phyloP scores from a whole-genome alignment of 2,113 vertebrate genomes.

The Anolis sagrei region DNA sequence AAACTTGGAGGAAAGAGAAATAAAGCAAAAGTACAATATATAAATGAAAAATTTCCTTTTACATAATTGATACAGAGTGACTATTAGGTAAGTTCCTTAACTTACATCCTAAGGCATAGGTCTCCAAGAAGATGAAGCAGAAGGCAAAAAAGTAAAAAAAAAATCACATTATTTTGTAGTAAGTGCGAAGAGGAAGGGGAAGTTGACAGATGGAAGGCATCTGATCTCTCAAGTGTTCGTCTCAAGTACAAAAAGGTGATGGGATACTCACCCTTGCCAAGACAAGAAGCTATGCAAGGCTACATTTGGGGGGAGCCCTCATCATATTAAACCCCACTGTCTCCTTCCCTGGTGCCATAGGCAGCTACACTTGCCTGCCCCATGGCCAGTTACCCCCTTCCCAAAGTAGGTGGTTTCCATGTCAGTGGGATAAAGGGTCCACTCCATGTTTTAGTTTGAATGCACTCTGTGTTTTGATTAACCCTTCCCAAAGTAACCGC shows the following conservation, averaged over 20 bases:
- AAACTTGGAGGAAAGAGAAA: slow-evolving; percentile 16
- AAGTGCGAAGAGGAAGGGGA: not conserved
- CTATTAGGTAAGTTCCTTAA: slow-evolving; percentile 20
- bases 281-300: not conserved
- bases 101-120: not conserved
- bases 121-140: not conserved
- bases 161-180: not conserved
- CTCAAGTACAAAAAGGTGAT: not conserved
- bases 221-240: not conserved
- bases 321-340: not conserved
- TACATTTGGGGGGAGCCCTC: too few relatives aligned
- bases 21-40: not conserved
- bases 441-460: too few relatives aligned
- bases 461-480: too few relatives aligned
- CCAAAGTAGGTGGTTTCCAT: too few relatives aligned
- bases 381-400: not conserved
- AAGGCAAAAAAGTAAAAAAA: not conserved
- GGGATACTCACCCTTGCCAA: not conserved
- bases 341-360: not conserved
- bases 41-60: slow-evolving; percentile 2
- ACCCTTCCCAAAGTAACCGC: not conserved
- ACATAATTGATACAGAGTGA: not conserved
- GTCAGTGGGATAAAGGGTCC: too few relatives aligned
- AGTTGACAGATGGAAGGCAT: too few relatives aligned
- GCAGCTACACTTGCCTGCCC: too few relatives aligned